Percentiles rank a stretch among this genome's conserved stretches.
Evolutionary conservation across 2,888 invertebrate genomes (phyloP).

Genomic region (Sesia bembeciformis): DNA sequence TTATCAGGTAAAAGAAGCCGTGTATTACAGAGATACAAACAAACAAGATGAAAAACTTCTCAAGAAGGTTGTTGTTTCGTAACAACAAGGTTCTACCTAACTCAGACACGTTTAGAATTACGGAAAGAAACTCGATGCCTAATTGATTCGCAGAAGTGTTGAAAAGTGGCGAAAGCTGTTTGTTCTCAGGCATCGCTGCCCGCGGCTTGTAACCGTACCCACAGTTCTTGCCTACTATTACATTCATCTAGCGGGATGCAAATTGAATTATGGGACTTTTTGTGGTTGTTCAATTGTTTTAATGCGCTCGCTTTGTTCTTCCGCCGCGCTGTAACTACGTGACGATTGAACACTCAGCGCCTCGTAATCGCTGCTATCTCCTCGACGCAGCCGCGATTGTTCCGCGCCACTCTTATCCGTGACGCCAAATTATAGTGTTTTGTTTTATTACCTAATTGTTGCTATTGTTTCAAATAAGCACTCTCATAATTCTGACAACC

Average conservation of each 20-base stretch:
- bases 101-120: slow-evolving; percentile 14
- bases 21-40: too few relatives aligned
- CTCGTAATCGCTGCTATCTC: slow-evolving; percentile 52
- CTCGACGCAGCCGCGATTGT: slow-evolving; percentile 39
- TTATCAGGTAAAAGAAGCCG: too few relatives aligned
- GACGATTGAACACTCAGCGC: slow-evolving; percentile 62
- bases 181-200: slow-evolving; percentile 42
- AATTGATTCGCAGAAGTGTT: slow-evolving; percentile 70
- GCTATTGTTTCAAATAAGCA: slow-evolving; percentile 48
- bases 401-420: slow-evolving; percentile 51
- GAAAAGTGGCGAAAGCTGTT: slow-evolving; percentile 68
- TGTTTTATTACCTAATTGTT: slow-evolving; percentile 67
- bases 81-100: too few relatives aligned
- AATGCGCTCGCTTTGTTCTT: slow-evolving; percentile 61
- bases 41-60: too few relatives aligned
- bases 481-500: not conserved
- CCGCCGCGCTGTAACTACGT: slow-evolving; percentile 53
- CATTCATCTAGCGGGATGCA: slow-evolving; percentile 69
- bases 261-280: slow-evolving; percentile 74
- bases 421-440: slow-evolving; percentile 64
- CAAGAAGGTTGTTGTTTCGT: too few relatives aligned
- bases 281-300: slow-evolving; percentile 64
- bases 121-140: slow-evolving; percentile 42
- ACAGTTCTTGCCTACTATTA: slow-evolving; percentile 49
- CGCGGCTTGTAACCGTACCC: slow-evolving; percentile 53